Evolutionary conservation across 2,797 vertebrate species (phyloP).

Genomic region (Darevskia mixta): DNA sequence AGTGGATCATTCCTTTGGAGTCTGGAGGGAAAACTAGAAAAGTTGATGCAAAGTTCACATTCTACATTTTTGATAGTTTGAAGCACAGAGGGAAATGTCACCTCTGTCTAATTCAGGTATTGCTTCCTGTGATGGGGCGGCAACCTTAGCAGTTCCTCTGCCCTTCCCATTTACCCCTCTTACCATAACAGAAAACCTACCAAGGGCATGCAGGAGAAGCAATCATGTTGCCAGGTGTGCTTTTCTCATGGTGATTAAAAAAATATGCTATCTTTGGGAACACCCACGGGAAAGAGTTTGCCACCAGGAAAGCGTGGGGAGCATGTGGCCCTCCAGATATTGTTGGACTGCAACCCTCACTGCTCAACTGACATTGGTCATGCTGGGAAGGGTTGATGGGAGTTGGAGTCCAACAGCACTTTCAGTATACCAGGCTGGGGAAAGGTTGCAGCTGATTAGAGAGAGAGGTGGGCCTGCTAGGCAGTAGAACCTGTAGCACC

Average conservation of each 20-base stretch:
- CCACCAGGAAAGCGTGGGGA: too few species aligned
- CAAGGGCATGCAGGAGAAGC: not conserved
- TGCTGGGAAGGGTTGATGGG: too few species aligned
- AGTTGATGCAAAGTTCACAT: slow-evolving; percentile 8
- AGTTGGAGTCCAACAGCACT: too few species aligned
- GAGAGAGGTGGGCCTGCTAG: not conserved
- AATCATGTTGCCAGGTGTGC: too few species aligned
- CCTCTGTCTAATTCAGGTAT: not conserved
- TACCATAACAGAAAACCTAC: not conserved
- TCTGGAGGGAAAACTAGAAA: slow-evolving; percentile 20
- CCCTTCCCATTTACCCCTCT: not conserved
- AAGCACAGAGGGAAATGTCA: not conserved
- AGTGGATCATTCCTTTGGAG: slow-evolving; percentile 31
- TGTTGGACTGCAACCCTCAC: too few species aligned
- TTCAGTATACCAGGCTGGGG: too few species aligned
- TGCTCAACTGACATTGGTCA: too few species aligned
- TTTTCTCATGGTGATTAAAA: not conserved
- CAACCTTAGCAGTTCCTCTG: not conserved
- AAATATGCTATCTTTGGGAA: not conserved
- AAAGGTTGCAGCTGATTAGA: too few species aligned
- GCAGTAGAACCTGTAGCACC: not conserved
- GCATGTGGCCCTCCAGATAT: too few species aligned
- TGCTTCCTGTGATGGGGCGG: slow-evolving; percentile 12
- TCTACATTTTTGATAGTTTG: slow-evolving; percentile 20
- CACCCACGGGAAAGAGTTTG: not conserved